Base-by-base conservation (phyloP, 2,888 invertebrate genomes). In the Zootermopsis nevadensis region DNA sequence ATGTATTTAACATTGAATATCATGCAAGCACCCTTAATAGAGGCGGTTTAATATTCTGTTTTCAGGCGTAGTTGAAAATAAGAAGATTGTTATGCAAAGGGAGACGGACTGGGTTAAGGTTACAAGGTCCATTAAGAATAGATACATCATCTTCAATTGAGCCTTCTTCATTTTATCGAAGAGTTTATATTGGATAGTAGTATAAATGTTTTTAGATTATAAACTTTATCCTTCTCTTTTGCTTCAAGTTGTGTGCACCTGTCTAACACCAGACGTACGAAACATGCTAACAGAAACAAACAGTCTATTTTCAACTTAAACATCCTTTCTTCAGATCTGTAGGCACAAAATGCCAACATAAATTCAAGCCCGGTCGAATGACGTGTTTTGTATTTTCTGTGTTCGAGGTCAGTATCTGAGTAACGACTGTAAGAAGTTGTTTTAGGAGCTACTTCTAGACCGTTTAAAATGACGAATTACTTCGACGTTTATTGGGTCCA, bases 271-370 rank as follows among this genome's bases (percentile, higher is more conserved):
- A 69, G 6, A 69, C 69, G 33, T 33, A 2, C 22, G 60, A 6
- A 33, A 33, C 69, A 33, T 31, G 69, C 33, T 31, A 22, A 69
- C n/a, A 69, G 69, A 69, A 69, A 69, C 69, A 69, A 69, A 69
- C 69, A 69, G 30, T 69, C 69, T 69, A 69, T 69, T 69, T 69
- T 33, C 33, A 69, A 33, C 33, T 69, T 69, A 69, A 69, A 69
- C 69, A 69, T 33, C 31, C 30, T 69, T 69, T 69, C 69, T 69
- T 69, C 69, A 69, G 33, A 69, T 22, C 33, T 33, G 33, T 69
- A 30, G 2, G 69, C 69, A 69, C 69, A 69, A 69, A 69, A 33
- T 33, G 69, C 69, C 69, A 69, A 69, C 31, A 69, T 33, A 69
- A 69, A 69, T 33, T 33, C 15, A 33, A 69, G 22, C 31, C 69